Evolutionary conservation across 1,140 invertebrate species (phyloP), one percentile per base, ranked within the genome.

Genomic region (Copidosoma floridanum): DNA sequence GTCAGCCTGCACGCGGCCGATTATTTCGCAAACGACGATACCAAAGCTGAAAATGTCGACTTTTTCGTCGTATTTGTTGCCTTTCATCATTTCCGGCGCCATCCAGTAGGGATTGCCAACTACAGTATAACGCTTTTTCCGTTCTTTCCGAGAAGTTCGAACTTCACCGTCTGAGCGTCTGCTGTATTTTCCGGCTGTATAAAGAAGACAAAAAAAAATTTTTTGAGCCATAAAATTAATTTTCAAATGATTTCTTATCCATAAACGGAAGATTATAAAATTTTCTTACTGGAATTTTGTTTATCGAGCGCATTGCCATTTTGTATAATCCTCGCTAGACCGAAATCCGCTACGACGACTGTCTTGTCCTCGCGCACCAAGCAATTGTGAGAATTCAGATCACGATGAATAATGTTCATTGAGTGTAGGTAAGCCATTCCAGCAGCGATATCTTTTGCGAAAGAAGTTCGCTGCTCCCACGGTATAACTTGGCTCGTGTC

Each of bases 81-180:
- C 95, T 75, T 92, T 93, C 87, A 98, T 94, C 89, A 97, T 97
- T 79, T 98, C 96, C 5, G 96, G 96, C 0, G 95, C 95, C 94
- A 98, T 98, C 94, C 94, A 98, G 75, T 96, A 97, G 6, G 94
- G 95, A 82, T 95, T 96, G 0, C 95, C 95, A 0, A 97, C 93
- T 20, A 95, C 90, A 43, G 88, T 90, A 66, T 87, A 88, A 20
- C 88, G 72, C 67, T 89, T 89, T 62, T 88, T 88, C 7, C 87
- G 75, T 63, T 88, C 87, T 64, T 84, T 75, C 66, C 82, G 72
- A 61, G 79, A 71, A 57, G 73, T 64, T 58, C 73, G 65, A 6
- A 48, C 57, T 40, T 79, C 78, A 8, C 73, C 73, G 5, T 76
- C 71, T 11, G 73, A 64, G 46, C 75, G 74, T 58, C 63, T 72